These are phyloP conservation scores for Takifugu rubripes DNA, from an alignment of 2,797 vertebrate genomes.

Conservation along the genomic window DNA sequence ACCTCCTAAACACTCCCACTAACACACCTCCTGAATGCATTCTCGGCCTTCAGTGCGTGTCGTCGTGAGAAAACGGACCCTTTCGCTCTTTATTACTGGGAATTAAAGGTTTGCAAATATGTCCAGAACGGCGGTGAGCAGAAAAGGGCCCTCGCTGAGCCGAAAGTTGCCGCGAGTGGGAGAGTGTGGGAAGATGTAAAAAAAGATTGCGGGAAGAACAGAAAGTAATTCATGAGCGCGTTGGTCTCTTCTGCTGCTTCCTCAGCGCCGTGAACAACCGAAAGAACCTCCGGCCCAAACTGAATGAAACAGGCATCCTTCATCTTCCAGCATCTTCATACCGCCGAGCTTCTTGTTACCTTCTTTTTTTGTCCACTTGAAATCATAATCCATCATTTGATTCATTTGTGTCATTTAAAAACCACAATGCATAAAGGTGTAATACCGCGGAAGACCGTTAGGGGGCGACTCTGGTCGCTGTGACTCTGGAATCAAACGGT, in stretches of 20 bases:
- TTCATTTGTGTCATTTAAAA: no score
- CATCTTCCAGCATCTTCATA: no score
- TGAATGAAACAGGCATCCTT: no score
- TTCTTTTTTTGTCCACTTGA: no score
- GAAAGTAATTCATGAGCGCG: constrained; percentile 29
- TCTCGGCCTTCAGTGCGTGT: constrained; percentile 7
- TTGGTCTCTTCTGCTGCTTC: constrained; percentile 34
- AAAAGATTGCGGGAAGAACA: constrained; percentile 51
- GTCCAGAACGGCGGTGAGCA: constrained; percentile 1
- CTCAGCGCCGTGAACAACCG: constrained; percentile 18
- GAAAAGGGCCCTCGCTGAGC: neutral
- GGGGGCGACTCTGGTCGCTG: no score
- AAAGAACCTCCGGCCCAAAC: constrained; percentile 3
- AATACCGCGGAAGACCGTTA: no score
- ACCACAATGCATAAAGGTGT: no score
- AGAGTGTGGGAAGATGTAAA: constrained; percentile 48
- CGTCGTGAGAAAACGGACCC: constrained; percentile 20
- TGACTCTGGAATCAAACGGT: no score
- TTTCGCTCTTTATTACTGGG: constrained; percentile 7
- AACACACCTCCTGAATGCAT: constrained; percentile 31
- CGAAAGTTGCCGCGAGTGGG: constrained; percentile 33
- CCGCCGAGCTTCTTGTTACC: no score
- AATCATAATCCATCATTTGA: no score
- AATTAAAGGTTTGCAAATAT: neutral
- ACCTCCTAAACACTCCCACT: constrained; percentile 43